phyloP scores from a whole-genome alignment of 2,113 vertebrate species.

The Chaenocephalus aceratus region DNA sequence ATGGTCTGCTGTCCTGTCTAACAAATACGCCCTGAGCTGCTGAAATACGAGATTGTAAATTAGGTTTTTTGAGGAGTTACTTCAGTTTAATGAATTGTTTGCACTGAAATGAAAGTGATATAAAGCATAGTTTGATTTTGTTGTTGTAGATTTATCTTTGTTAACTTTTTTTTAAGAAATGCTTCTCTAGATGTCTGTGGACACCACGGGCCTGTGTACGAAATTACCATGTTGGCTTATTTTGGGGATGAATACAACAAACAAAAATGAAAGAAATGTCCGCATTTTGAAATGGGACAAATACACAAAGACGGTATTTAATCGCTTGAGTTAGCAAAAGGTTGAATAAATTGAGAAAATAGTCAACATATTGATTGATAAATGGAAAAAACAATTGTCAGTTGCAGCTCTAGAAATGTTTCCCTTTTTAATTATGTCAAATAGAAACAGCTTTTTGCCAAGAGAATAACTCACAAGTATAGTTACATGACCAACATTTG shows the following conservation, averaged over 20 bases:
- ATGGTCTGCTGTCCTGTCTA: not conserved
- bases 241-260: no score
- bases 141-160: not conserved
- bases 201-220: not conserved
- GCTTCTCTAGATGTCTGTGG: not conserved
- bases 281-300: no score
- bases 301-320: no score
- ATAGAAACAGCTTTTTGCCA: no score
- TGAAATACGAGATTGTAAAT: not conserved
- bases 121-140: not conserved
- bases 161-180: not conserved
- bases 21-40: conserved; percentile 16
- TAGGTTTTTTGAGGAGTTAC: not conserved
- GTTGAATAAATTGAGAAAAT: not conserved
- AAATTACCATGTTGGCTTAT: no score
- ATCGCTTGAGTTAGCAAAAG: not conserved
- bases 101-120: not conserved
- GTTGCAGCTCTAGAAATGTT: not conserved
- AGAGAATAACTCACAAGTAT: no score
- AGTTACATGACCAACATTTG: no score
- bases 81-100: not conserved
- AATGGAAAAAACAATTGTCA: not conserved
- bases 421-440: not conserved
- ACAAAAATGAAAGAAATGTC: no score
- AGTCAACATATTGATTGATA: not conserved